Conservation (phyloP, 2,113 vertebrate species). For the Paracanthobrama guichenoti region DNA sequence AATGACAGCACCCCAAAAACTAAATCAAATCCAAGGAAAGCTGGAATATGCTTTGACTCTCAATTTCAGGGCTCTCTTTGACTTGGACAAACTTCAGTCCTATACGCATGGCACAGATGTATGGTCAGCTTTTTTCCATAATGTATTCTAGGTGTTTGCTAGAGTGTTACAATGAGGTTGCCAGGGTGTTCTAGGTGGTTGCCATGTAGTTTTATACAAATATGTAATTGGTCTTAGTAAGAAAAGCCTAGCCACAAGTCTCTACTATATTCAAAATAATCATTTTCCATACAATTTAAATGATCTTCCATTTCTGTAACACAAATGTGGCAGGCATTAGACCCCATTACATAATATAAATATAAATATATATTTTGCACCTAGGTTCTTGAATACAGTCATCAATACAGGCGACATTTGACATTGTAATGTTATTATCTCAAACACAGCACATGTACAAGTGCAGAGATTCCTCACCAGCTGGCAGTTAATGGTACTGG, state of each 20-base stretch:
- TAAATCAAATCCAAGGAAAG: slow-evolving; percentile 38
- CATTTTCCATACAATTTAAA: no score
- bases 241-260: no score
- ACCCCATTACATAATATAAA: no score
- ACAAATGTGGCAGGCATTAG: no score
- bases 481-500: slow-evolving; percentile 79
- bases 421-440: neutral
- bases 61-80: slow-evolving; percentile 39
- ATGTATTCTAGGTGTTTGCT: neutral
- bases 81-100: slow-evolving; percentile 21
- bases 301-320: no score
- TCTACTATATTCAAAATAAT: no score
- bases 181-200: neutral
- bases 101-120: neutral
- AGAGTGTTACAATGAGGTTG: neutral
- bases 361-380: neutral
- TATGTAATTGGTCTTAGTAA: neutral
- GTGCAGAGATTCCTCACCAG: slow-evolving; percentile 73
- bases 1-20: neutral
- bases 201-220: neutral
- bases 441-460: neutral
- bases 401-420: neutral
- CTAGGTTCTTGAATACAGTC: neutral
- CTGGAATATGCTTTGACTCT: slow-evolving; percentile 32
- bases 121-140: neutral